Evolutionary conservation across 2,797 vertebrate species (phyloP), one percentile per base, ranked within the genome.

Genomic region (Synaphobranchus kaupii): DNA sequence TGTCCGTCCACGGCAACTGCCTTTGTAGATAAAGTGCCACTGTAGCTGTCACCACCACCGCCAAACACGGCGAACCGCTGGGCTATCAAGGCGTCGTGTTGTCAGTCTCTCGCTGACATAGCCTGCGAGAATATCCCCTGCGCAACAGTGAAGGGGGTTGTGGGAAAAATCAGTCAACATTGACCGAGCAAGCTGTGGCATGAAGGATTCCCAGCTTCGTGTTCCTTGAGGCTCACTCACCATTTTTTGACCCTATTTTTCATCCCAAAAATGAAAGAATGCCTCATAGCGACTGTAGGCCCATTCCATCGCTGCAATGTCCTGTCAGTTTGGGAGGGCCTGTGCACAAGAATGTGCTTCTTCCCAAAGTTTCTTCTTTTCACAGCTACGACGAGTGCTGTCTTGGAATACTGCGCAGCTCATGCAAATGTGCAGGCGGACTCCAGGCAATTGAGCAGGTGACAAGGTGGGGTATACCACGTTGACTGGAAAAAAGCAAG

Each of bases 111-210:
- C 68, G 3, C 73, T 44, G 25, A 20, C 17, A 58, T 58, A 58
- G 56, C 56, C 78, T 25, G 50, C 12, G 25, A 13, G 28, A 54
- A 34, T n/a, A n/a, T 50, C 81, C 13, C 81, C 13, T 20, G 15
- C 47, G 8, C 47, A 56, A 56, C 12, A 15, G 83, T 20, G 13
- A 47, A 58, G 81, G 47, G 83, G 80, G 87, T 78, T 87, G 87
- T 89, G 90, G 85, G 88, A 85, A 87, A 90, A 85, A 89, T 90
- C 80, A n/a, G 58, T 44, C 68, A 76, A 15, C 71, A 71, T 68
- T 82, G 86, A 88, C 52, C 10, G 50, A 87, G 86, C 90, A 91
- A 89, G 89, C 81, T 87, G 85, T 50, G 87, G 85, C 87, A 88
- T 56, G 89, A 47, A 87, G 39, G 44, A 66, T n/a, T 63, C 56